Conservation (phyloP, 2,888 invertebrate genomes). For the Zhengitettix transpicula region DNA sequence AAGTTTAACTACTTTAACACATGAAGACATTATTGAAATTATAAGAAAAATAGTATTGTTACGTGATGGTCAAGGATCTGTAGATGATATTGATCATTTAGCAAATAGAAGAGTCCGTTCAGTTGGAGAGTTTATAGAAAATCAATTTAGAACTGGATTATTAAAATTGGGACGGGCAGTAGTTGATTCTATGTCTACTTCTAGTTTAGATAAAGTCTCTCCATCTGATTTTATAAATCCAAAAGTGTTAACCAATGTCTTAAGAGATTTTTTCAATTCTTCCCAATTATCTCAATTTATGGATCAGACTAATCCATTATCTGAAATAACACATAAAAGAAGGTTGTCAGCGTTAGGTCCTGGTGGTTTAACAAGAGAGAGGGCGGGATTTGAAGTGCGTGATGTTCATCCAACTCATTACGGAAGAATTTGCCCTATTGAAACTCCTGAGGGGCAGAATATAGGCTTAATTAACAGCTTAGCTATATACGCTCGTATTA, state of each 20-base stretch:
- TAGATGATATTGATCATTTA: neutral
- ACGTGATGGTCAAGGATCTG: neutral
- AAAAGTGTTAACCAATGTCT: too few relatives aligned
- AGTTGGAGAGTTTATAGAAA: neutral
- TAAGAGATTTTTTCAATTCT: too few relatives aligned
- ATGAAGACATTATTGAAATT: neutral
- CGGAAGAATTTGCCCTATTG: slow-evolving; percentile 9
- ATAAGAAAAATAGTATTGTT: neutral
- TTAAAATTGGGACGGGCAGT: neutral
- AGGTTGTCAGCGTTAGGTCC: too few relatives aligned
- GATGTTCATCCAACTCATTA: too few relatives aligned
- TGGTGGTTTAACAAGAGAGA: too few relatives aligned
- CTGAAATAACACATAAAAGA: too few relatives aligned
- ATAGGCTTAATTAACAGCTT: slow-evolving; percentile 6
- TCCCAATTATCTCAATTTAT: too few relatives aligned
- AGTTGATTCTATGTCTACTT: neutral
- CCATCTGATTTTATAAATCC: neutral
- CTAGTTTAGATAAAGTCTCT: neutral
- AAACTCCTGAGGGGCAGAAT: slow-evolving; percentile 9
- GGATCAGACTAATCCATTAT: too few relatives aligned
- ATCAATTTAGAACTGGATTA: neutral
- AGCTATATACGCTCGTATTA: neutral
- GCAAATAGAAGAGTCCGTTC: neutral
- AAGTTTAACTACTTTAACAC: neutral
- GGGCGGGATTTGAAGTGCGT: too few relatives aligned